Base-by-base conservation (phyloP, 2,888 invertebrate species). In the Tachina lurida region DNA sequence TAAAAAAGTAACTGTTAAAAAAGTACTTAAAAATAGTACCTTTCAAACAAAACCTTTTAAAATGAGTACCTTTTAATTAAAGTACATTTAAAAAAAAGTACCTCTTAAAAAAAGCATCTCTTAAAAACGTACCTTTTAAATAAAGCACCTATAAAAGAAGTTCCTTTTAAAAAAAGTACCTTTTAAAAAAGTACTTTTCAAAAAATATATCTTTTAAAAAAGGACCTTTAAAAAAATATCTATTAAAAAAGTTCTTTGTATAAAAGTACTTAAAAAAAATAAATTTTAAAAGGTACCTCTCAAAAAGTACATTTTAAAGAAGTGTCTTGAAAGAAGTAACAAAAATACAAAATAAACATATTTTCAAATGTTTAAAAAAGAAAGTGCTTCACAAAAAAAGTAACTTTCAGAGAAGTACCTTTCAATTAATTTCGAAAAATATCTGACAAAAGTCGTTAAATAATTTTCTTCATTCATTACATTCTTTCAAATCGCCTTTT, bases 401-500 rank as follows among this genome's bases (percentile, higher is more conserved):
- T 31, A 5, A 5, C 31, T 19, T 45, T 39, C 10, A 49, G n/a
- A 49, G 12, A 49, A 49, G n/a, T n/a, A n/a, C n/a, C 13, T 13
- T 49, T 49, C 12, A 22, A 22, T 2, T 22, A 31, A 31, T 31
- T 31, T 31, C 31, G 31, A 31, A 19, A 60, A 52, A n/a, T 15
- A 52, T 52, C n/a, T n/a, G n/a, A 15, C 1, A 17, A 52, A 17
- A n/a, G 1, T 9, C 1, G 2, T 1, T 2, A 47, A 47, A 49
- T 15, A 15, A 15, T 15, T 49, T 1, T 56, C 22, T 12, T 56
- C 39, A 15, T 39, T 56, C 47, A 49, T 41, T 62, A 2, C 10
- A 49, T 58, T 73, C 65, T 17, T 58, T 77, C 70, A 63, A 70
- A 63, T 19, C n/a, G 15, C 49, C 12, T 22, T 15, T 12, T 22